phyloP scores from a whole-genome alignment of 2,113 vertebrate genomes.

The Tetrax tetrax region DNA sequence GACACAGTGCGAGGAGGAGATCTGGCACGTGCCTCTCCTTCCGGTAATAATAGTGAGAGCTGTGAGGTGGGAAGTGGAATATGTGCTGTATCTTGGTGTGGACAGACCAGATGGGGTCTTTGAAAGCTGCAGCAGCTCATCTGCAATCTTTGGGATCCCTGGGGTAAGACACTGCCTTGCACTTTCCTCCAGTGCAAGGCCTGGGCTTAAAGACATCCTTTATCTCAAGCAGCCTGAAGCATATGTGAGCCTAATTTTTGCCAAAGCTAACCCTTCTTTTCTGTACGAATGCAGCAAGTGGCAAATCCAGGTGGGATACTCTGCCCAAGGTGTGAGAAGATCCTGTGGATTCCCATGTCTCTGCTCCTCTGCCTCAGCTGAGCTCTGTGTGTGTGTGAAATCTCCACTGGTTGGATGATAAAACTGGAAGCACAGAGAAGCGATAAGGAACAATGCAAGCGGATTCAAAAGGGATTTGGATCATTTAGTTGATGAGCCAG shows the following conservation, averaged over 20 bases:
- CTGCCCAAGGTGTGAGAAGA: neutral
- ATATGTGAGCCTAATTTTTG: neutral
- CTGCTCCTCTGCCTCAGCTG: neutral
- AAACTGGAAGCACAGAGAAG: neutral
- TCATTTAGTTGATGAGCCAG: constrained; percentile 58
- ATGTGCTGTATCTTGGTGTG: rapidly evolving
- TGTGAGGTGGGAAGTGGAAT: neutral
- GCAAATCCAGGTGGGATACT: neutral
- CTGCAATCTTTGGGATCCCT: neutral
- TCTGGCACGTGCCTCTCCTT: neutral
- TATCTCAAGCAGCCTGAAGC: neutral
- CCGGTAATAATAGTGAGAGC: neutral
- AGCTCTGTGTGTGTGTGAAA: neutral
- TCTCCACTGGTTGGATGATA: neutral
- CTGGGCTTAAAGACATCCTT: neutral
- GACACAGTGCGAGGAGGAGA: rapidly evolving
- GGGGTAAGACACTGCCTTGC: neutral
- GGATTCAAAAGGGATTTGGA: constrained; percentile 50
- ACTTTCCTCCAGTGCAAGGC: neutral
- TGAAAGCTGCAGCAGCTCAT: neutral
- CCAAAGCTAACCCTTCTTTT: neutral
- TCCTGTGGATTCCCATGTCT: neutral
- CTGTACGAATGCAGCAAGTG: neutral
- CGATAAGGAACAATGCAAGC: neutral
- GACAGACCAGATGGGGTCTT: neutral